Percentiles rank a stretch among this genome's conserved stretches.
Evolutionary conservation across 2,888 invertebrate genomes (phyloP).

Genomic region (Bombyx huttoni): DNA sequence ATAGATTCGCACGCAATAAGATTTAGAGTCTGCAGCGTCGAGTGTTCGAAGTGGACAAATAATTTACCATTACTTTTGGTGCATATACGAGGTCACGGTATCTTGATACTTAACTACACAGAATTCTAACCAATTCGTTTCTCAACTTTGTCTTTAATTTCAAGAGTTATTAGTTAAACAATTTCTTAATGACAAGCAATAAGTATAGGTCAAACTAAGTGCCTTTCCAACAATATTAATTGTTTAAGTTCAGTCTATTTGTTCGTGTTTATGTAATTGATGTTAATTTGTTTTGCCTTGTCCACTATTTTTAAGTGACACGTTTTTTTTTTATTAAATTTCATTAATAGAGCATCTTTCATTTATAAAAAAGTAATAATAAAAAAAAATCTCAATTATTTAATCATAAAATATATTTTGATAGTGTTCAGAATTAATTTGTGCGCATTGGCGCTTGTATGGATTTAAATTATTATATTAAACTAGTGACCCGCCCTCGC

Average conservation of each 20-base stretch:
- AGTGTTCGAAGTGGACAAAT: constrained; percentile 44
- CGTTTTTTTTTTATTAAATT: too few species aligned
- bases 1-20: constrained; percentile 52
- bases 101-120: too few species aligned
- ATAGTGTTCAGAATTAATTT: too few species aligned
- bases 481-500: too few species aligned
- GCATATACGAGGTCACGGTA: constrained; percentile 25
- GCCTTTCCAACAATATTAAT: constrained; percentile 8
- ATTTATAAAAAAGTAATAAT: too few species aligned
- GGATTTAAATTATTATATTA: too few species aligned
- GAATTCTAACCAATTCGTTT: neutral
- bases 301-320: neutral
- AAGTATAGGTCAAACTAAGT: constrained; percentile 9
- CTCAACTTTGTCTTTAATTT: constrained; percentile 16
- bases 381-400: too few species aligned
- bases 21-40: constrained; percentile 40
- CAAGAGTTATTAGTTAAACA: constrained; percentile 8
- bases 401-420: too few species aligned
- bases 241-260: neutral
- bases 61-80: constrained; percentile 51
- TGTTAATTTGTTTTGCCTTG: neutral
- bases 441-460: too few species aligned
- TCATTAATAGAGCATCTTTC: too few species aligned
- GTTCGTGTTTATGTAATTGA: neutral
- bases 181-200: constrained; percentile 17